Evolutionary conservation across 2,797 vertebrate species (phyloP), one percentile per base, ranked within the genome.

Genomic region (Rhinella marina): DNA sequence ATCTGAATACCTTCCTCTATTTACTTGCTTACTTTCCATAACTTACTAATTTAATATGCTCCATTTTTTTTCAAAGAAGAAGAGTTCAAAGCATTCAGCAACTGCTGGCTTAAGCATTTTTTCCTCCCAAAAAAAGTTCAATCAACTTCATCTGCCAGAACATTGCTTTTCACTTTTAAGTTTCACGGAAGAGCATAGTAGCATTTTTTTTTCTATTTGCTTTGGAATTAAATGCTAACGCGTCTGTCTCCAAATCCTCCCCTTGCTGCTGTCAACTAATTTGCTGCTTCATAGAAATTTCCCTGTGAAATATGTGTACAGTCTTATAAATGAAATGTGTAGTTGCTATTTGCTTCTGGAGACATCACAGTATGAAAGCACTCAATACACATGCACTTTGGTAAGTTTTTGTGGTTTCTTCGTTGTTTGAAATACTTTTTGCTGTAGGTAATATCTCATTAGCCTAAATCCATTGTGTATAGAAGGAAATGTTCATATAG

Each of bases 51-150:
- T 81, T 87, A 50, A 68, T 76, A 54, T 84, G 48, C 29, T 29
- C 59, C 3, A 41, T 78, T 57, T 83, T 66, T 64, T 89, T 89
- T 89, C 88, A 89, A 89, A 89, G 88, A 54, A 77, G 25, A 62
- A 16, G 48, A 89, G 84, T 89, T 86, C 88, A 89, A 89, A 89
- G 88, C 64, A 52, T 89, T 80, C 73, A 83, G 80, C 54, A 86
- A 86, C 88, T 89, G 88, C 88, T 83, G 81, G 80, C 85, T 86
- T 83, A 78, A 83, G 88, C 88, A 89, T 77, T 86, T 16, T 25
- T 21, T 86, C 80, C 70, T 41, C 41, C 41, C 5, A 41, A 85
- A 86, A 86, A 84, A 84, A 86, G 88, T 89, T 89, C 88, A 89
- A 86, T 86, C 78, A 86, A 62, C 81, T 75, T 89, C 88, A 89